Conservation (phyloP, 1,140 invertebrate genomes). For the Drosophila sucinea region DNA sequence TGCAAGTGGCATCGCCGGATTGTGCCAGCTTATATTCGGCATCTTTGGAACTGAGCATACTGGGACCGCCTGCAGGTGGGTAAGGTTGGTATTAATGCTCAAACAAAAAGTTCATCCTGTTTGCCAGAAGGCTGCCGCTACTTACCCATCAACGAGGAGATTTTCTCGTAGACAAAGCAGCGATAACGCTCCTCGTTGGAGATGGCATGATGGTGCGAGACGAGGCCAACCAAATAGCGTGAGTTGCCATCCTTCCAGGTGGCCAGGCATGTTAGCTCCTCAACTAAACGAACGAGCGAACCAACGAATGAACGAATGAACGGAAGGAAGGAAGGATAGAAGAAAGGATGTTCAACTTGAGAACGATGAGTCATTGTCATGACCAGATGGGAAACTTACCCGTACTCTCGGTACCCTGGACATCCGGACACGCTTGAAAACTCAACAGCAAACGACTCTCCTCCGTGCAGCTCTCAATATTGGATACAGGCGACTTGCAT, state of each 20-base stretch:
- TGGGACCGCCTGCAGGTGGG: conserved; percentile 63
- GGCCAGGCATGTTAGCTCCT: conserved; percentile 93
- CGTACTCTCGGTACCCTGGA: conserved; percentile 92
- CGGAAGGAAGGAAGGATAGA: conserved; percentile 18
- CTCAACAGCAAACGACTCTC: conserved; percentile 92
- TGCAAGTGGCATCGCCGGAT: conserved; percentile 94
- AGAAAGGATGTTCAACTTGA: conserved; percentile 47
- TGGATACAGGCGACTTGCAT: conserved; percentile 92
- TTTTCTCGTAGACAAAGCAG: conserved; percentile 96
- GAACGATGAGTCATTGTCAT: conserved; percentile 44
- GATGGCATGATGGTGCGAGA: conserved; percentile 90
- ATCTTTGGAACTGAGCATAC: conserved; percentile 82
- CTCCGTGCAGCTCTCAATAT: conserved; percentile 95
- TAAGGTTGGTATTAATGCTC: conserved; percentile 40
- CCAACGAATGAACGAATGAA: not conserved
- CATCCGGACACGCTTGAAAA: conserved; percentile 96
- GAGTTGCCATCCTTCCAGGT: conserved; percentile 95
- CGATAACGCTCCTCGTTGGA: conserved; percentile 95
- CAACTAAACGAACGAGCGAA: conserved; percentile 86
- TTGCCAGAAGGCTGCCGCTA: conserved; percentile 41
- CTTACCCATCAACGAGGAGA: conserved; percentile 81
- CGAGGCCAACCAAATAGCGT: conserved; percentile 91
- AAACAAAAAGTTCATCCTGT: conserved; percentile 55
- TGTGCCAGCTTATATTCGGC: conserved; percentile 92
- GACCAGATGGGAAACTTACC: conserved; percentile 84